phyloP scores from a whole-genome alignment of 1,140 invertebrate genomes.

The Pectinophora gossypiella region DNA sequence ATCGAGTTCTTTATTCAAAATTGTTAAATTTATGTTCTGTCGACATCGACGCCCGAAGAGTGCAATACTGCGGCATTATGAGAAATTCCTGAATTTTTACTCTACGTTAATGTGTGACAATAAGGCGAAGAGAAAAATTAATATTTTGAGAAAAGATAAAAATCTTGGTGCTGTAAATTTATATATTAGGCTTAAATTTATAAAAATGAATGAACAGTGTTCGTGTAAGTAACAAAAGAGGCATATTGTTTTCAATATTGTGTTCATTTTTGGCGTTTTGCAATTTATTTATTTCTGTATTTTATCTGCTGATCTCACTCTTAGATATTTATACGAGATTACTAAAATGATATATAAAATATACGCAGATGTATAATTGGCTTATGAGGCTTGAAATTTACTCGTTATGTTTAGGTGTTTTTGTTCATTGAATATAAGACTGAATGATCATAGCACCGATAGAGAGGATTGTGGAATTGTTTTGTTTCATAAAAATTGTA shows the following conservation, averaged over 20 bases:
- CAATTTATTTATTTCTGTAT: conserved; percentile 70
- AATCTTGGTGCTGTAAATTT: conserved; percentile 75
- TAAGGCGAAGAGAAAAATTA: conserved; percentile 70
- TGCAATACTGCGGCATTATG: conserved; percentile 69
- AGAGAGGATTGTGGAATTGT: conserved; percentile 22
- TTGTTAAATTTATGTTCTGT: not conserved
- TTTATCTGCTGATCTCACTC: conserved; percentile 71
- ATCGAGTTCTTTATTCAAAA: conserved; percentile 21
- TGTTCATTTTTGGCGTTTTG: conserved; percentile 71
- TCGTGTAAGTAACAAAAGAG: conserved; percentile 70
- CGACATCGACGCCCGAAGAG: conserved; percentile 26
- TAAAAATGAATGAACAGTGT: conserved; percentile 67
- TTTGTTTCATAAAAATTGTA: conserved; percentile 24
- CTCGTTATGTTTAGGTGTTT: conserved; percentile 57
- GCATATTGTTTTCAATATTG: conserved; percentile 68
- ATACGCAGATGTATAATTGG: conserved; percentile 70
- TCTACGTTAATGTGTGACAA: conserved; percentile 72
- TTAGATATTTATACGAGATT: conserved; percentile 75
- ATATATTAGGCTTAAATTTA: conserved; percentile 75
- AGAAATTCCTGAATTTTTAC: conserved; percentile 65
- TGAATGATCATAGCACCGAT: conserved; percentile 66
- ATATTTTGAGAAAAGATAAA: conserved; percentile 73
- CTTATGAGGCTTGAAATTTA: conserved; percentile 68
- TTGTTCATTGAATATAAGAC: conserved; percentile 65
- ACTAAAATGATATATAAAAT: conserved; percentile 64